Evolutionary conservation across 2,797 vertebrate genomes (phyloP).

Genomic region (Oryzias sinensis): DNA sequence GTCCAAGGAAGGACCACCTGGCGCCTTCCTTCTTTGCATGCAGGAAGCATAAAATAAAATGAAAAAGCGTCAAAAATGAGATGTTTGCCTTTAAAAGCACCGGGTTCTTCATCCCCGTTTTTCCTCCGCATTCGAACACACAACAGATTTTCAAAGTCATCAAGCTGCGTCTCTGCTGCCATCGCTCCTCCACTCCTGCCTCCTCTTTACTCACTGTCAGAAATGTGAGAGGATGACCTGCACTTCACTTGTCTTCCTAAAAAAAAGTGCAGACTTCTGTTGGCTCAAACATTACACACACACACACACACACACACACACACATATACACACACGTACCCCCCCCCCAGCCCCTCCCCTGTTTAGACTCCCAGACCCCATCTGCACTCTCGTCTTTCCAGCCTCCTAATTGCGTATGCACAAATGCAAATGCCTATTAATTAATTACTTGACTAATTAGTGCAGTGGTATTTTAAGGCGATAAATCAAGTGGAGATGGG

Average conservation of each 20-base stretch:
- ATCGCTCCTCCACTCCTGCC: constrained; percentile 3
- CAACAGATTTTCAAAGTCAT: constrained; percentile 55
- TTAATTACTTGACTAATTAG: constrained; percentile 99
- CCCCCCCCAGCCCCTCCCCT: constrained; percentile 23
- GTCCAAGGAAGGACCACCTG: constrained; percentile 60
- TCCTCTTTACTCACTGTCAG: constrained; percentile 29
- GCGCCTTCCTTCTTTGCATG: constrained; percentile 27
- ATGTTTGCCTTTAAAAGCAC: constrained; percentile 44
- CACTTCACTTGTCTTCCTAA: constrained; percentile 63
- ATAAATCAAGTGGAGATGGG: constrained; percentile 97
- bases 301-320: constrained; percentile 24
- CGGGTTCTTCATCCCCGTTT: constrained; percentile 26
- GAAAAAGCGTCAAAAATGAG: constrained; percentile 7
- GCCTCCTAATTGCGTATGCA: constrained; percentile 98
- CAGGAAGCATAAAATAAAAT: constrained; percentile 21
- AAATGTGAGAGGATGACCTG: constrained; percentile 61
- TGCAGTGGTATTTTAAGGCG: constrained; percentile 98
- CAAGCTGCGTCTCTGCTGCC: constrained; percentile 22
- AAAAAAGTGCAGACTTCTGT: constrained; percentile 58
- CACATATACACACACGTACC: constrained; percentile 17
- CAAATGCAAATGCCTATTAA: constrained; percentile 99
- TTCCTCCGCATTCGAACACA: constrained; percentile 29
- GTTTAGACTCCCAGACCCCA: constrained; percentile 79
- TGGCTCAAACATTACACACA: constrained; percentile 46
- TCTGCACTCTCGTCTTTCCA: constrained; percentile 94